Conservation (phyloP, 2,113 vertebrate genomes). For the Nicator chloris region DNA sequence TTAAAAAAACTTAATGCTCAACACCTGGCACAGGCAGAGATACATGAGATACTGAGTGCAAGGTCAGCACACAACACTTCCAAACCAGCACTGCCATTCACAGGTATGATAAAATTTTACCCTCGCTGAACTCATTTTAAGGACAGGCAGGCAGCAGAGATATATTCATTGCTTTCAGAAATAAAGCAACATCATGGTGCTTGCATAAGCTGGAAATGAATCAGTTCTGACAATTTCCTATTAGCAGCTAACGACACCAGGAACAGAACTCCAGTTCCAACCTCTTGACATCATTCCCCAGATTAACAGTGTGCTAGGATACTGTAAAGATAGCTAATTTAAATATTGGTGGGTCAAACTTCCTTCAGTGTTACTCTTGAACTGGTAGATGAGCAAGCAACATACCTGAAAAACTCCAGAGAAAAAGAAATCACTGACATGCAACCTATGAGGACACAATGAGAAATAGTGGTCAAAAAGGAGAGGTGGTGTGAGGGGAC, state of each 20-base stretch:
- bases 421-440: background rate
- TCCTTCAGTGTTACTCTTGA: background rate
- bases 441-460: background rate
- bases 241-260: background rate
- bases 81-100: background rate
- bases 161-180: background rate
- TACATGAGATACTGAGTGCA: background rate
- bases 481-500: background rate
- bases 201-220: background rate
- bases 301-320: background rate
- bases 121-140: background rate
- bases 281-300: background rate
- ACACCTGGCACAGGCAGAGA: background rate
- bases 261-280: background rate
- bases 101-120: background rate
- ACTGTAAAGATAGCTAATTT: background rate
- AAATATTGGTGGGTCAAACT: background rate
- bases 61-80: background rate
- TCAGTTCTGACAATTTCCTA: background rate
- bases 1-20: background rate
- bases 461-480: background rate
- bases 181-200: background rate
- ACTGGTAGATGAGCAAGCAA: background rate
- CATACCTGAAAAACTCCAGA: background rate
- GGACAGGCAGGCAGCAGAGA: background rate